Conservation (phyloP, 1,140 invertebrate species). For the Araneus ventricosus region DNA sequence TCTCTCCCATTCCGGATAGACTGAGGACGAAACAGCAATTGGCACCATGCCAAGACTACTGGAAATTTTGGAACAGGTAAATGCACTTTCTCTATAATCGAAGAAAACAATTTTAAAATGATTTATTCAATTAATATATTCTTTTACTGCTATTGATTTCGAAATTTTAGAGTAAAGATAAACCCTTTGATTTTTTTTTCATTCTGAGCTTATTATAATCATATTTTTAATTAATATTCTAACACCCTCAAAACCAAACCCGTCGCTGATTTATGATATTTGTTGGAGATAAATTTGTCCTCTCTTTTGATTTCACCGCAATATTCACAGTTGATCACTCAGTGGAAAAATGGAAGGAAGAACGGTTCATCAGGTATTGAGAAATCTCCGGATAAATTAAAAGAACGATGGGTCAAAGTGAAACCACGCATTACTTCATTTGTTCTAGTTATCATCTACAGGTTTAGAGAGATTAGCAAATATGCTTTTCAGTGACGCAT, state of each 20-base stretch:
- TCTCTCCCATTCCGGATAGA: neutral
- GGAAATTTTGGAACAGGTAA: neutral
- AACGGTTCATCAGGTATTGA: neutral
- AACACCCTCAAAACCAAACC: neutral
- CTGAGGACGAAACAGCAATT: slow-evolving; percentile 6
- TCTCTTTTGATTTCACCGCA: neutral
- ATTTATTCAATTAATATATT: neutral
- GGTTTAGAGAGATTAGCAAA: too few species aligned
- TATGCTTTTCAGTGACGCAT: too few species aligned
- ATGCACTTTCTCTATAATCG: neutral
- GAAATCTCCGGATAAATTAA: neutral
- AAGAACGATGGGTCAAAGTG: neutral
- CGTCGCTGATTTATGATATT: too few species aligned
- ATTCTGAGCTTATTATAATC: neutral
- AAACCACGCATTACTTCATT: neutral
- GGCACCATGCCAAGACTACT: neutral
- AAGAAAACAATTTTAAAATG: slow-evolving; percentile 32
- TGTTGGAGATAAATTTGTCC: too few species aligned
- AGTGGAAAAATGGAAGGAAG: too few species aligned
- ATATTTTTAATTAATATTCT: neutral
- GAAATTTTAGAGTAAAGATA: neutral
- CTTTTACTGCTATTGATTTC: neutral
- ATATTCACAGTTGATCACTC: neutral
- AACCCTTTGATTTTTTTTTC: neutral
- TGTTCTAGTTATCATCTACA: too few species aligned